Conservation (phyloP, 2,888 invertebrate genomes). For the Trachelus iudaicus region DNA sequence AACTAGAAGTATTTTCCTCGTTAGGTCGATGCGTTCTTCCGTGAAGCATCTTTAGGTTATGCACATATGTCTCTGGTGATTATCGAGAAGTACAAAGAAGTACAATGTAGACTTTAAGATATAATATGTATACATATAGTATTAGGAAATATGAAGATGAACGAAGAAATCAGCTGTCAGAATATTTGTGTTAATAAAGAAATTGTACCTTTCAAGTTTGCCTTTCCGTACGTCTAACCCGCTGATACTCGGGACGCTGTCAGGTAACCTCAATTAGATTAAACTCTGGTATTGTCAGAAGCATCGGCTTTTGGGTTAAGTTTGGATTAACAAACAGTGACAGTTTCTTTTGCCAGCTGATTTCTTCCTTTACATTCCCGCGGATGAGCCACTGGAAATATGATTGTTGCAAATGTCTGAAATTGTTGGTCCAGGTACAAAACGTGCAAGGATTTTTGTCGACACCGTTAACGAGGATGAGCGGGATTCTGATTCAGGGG, state of each 20-base stretch:
- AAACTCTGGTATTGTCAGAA: no score
- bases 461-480: slow-evolving; percentile 68
- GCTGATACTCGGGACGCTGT: no score
- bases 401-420: neutral
- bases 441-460: slow-evolving; percentile 66
- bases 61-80: neutral
- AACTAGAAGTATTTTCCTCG: slow-evolving; percentile 15
- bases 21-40: slow-evolving; percentile 16
- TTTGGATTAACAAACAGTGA: no score
- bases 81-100: neutral
- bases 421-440: slow-evolving; percentile 56
- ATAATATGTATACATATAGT: neutral
- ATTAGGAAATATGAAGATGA: no score
- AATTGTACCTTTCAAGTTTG: no score
- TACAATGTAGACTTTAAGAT: neutral
- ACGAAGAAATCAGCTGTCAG: no score
- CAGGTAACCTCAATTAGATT: no score
- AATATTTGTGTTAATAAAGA: no score
- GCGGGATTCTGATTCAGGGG: slow-evolving; percentile 59
- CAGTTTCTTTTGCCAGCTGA: no score
- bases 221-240: no score
- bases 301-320: no score
- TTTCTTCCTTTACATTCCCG: no score
- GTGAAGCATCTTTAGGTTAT: neutral
- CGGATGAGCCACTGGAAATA: neutral